A percentile compares a stretch with the other conserved stretches of the same genome.
These are phyloP conservation scores for Dromaius novaehollandiae DNA, from an alignment of 2,113 vertebrate species.

Conservation along the genomic window DNA sequence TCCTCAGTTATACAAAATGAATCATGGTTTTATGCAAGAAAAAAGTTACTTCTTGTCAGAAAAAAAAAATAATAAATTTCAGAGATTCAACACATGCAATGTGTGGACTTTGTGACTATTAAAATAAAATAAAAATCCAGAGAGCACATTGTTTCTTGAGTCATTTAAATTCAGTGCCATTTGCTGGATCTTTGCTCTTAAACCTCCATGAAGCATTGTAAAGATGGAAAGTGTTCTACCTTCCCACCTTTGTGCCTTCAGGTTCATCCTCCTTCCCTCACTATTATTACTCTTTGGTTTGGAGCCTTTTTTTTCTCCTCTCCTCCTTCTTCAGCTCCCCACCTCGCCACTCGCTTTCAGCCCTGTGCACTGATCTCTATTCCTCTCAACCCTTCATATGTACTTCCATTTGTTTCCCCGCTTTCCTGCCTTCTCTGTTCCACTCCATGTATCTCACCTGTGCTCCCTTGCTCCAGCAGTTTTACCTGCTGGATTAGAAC, in stretches of 20 bases:
- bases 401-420: neutral
- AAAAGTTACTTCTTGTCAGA: neutral
- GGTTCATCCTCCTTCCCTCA: neutral
- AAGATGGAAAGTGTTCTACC: neutral
- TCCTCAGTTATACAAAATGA: neutral
- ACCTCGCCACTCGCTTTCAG: neutral
- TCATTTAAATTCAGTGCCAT: neutral
- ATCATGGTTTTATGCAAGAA: neutral
- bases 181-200: neutral
- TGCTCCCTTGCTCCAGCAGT: neutral
- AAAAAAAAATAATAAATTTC: neutral
- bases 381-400: neutral
- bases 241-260: neutral
- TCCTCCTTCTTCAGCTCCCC: neutral
- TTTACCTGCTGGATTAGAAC: neutral
- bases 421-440: neutral
- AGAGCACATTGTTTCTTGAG: neutral
- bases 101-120: neutral
- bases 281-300: neutral
- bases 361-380: neutral
- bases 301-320: neutral
- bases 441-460: neutral
- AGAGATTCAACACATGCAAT: neutral
- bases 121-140: neutral
- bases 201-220: neutral